Base-by-base conservation (phyloP, 2,888 invertebrate species). In the Drosophila siamana region DNA sequence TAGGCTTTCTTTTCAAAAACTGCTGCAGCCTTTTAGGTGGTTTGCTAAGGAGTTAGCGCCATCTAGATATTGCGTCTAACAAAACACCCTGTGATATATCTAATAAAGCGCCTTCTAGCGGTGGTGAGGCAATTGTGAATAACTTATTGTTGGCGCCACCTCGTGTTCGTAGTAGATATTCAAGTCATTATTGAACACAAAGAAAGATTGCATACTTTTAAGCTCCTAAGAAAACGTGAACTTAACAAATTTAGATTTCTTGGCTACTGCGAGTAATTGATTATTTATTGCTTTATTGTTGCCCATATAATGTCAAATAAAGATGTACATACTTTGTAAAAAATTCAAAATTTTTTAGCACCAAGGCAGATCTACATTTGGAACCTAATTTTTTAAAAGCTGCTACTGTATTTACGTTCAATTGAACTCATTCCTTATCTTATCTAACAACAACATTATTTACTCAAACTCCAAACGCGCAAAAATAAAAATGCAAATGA, bases 391-490 rank as follows among this genome's bases (percentile, higher is more conserved):
- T n/a, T 6, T 13, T 13, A n/a, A 13, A 13, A 22, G 2, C 22
- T 54, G 30, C n/a, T 33, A 19, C 13, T 8, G 41, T n/a, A 19
- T 41, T 28, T 30, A 2, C 9, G 43, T 44, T 19, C 15, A 22
- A 4, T 7, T 7, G 43, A 44, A 44, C 43, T 33, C 4, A 7
- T 11, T 13, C 9, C 2, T 0, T 55, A 55, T 55, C 54, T 55
- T 33, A 55, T 55, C 54, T 30, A 30, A 9, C n/a, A 43, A 43
- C 28, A 13, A 13, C 28, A 54, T 43, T 11, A 22, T 22, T 15
- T 13, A 33, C 6, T 52, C 19, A 19, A 41, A 9, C 13, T 1
- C 11, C 16, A 30, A 30, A 30, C 4, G 7, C 38, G 24, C 24
- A 48, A 48, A 19, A 19, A 48, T 9, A 7, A 30, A 19, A 33